These are phyloP conservation scores for Hypotaenidia okinawae DNA, from an alignment of 2,797 vertebrate species.

Conservation along the genomic window DNA sequence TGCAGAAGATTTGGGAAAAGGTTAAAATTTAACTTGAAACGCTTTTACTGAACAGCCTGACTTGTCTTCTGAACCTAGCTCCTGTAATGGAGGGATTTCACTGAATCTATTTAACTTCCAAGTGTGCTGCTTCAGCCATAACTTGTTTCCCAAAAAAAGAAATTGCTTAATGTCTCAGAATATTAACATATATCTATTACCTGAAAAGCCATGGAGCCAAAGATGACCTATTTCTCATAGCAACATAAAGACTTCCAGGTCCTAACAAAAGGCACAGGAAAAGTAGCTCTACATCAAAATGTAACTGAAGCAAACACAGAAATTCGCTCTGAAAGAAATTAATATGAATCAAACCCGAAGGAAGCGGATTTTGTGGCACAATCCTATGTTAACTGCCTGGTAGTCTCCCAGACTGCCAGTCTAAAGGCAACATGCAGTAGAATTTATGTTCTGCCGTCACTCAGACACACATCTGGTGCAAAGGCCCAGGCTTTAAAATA, in stretches of 20 bases:
- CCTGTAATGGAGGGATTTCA: neutral
- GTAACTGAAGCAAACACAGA: neutral
- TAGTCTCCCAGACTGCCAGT: conserved; percentile 3
- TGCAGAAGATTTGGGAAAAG: neutral
- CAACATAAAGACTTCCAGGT: conserved; percentile 3
- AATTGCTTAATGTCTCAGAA: neutral
- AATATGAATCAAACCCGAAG: conserved; percentile 25
- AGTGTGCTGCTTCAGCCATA: neutral
- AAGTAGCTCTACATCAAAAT: conserved; percentile 4
- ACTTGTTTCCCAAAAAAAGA: neutral
- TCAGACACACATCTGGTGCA: conserved; percentile 37
- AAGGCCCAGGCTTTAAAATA: conserved; percentile 26
- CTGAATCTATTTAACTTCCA: neutral
- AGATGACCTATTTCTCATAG: neutral
- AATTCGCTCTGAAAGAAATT: conserved; percentile 19
- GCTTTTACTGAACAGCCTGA: neutral
- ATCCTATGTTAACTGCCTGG: conserved; percentile 28
- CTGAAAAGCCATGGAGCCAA: neutral
- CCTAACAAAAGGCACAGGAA: conserved; percentile 31
- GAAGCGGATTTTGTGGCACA: conserved; percentile 31
- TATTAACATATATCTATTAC: neutral
- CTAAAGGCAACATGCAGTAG: conserved; percentile 53
- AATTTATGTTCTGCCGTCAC: conserved; percentile 53
- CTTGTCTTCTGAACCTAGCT: neutral
- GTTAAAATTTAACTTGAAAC: conserved; percentile 25